These are phyloP conservation scores for Mythimna pallens DNA, from an alignment of 2,888 invertebrate genomes.

Conservation along the genomic window DNA sequence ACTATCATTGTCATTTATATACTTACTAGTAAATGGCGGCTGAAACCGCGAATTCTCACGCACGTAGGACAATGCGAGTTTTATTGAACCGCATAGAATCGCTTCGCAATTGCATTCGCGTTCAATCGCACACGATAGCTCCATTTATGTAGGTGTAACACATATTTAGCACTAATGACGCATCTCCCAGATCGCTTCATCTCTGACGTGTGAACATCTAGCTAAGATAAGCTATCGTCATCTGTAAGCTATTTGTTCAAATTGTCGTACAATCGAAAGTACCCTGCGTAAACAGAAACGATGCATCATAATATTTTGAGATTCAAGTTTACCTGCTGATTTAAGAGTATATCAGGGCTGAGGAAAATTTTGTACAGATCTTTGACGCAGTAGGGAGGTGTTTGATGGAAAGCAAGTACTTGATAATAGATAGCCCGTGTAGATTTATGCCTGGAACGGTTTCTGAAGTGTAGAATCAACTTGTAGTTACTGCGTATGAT, in stretches of 20 bases:
- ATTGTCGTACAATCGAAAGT: slow-evolving; percentile 40
- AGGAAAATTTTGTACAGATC: slow-evolving; percentile 2
- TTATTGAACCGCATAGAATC: too few relatives aligned
- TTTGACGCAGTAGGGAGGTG: slow-evolving; percentile 18
- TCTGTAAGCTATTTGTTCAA: slow-evolving; percentile 15
- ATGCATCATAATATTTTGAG: slow-evolving; percentile 30
- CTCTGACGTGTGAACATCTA: slow-evolving; percentile 21
- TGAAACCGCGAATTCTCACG: too few relatives aligned
- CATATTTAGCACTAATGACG: slow-evolving; percentile 31
- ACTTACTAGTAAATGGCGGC: too few relatives aligned
- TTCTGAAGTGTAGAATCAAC: slow-evolving; percentile 3
- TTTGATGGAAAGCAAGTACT: slow-evolving; percentile 1
- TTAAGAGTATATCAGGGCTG: not conserved
- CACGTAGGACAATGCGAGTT: too few relatives aligned
- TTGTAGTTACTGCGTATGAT: not conserved
- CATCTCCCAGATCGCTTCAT: slow-evolving; percentile 28
- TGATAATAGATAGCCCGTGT: slow-evolving; percentile 5
- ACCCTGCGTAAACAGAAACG: slow-evolving; percentile 15
- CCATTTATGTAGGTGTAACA: not conserved
- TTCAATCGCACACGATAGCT: too few relatives aligned
- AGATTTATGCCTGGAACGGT: not conserved
- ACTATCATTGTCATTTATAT: too few relatives aligned
- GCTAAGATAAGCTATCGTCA: slow-evolving; percentile 43
- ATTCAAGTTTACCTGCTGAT: slow-evolving; percentile 13
- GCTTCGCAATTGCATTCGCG: too few relatives aligned